These are phyloP conservation scores for Hylyphantes graminicola DNA, from an alignment of 1,140 invertebrate species.

Conservation along the genomic window DNA sequence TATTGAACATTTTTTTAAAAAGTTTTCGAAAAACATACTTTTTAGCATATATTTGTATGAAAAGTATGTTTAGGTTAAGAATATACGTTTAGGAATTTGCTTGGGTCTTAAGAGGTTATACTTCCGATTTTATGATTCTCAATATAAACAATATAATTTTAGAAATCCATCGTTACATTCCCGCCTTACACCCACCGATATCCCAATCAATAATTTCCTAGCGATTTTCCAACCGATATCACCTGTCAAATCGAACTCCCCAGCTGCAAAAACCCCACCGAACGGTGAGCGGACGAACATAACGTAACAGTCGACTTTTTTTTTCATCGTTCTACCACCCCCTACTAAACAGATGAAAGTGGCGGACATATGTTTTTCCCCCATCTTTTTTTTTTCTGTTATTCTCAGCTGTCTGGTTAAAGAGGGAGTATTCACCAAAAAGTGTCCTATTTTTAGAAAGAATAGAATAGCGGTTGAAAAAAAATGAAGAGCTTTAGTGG, in stretches of 20 bases:
- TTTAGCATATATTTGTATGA: too few relatives aligned
- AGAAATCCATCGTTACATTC: not conserved
- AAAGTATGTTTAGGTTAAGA: too few relatives aligned
- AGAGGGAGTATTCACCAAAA: slow-evolving; percentile 3
- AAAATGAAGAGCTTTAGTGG: too few relatives aligned
- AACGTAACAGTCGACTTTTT: slow-evolving; percentile 29
- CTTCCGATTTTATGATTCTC: too few relatives aligned
- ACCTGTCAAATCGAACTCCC: slow-evolving; percentile 32
- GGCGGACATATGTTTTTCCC: slow-evolving; percentile 34
- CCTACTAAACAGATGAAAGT: slow-evolving; percentile 41
- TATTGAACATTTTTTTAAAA: too few relatives aligned
- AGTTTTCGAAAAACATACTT: too few relatives aligned
- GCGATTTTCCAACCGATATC: slow-evolving; percentile 43
- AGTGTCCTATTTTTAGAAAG: slow-evolving; percentile 30
- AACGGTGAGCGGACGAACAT: slow-evolving; percentile 27
- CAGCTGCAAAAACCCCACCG: not conserved
- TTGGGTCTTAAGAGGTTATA: too few relatives aligned
- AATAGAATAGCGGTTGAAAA: slow-evolving; percentile 20
- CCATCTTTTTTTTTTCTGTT: slow-evolving; percentile 21
- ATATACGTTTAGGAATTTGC: too few relatives aligned
- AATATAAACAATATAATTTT: not conserved
- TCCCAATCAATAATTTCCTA: slow-evolving; percentile 2
- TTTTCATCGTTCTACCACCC: slow-evolving; percentile 15
- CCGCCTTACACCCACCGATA: not conserved
- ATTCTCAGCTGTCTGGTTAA: not conserved